Evolutionary conservation across 1,140 invertebrate genomes (phyloP), one percentile per base, ranked within the genome.

Genomic region (Zaprionus africanus): DNA sequence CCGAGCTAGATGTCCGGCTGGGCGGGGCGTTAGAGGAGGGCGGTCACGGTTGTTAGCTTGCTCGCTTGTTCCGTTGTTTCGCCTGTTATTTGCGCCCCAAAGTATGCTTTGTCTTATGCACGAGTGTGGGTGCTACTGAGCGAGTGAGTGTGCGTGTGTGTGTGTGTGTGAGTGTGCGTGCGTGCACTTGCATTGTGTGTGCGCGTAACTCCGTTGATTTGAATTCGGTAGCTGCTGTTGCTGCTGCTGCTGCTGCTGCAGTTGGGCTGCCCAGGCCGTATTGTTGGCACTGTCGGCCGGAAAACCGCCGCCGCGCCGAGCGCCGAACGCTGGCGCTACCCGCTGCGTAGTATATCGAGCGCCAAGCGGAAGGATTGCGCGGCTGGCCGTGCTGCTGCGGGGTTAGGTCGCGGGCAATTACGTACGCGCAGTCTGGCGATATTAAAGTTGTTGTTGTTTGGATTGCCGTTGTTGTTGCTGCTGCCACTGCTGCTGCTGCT

Each of bases 101-200:
- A 88, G 81, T 88, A 88, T 88, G 85, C 85, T 88, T 90, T 90
- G 85, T 85, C 85, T 88, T 88, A 53, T 58, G 38, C 51, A 57
- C 22, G 56, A 34, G 61, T 43, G 26, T 46, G 53, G 51, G 64
- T 43, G 22, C 28, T 22, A 22, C 22, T 22, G 22, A 22, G 38
- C 64, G 62, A 62, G 59, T 76, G 38, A 60, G 13, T 13, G 34
- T 22, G 26, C 15, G 36, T 26, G 22, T 11, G 26, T 34, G 15
- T 56, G 28, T 58, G 57, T 53, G 34, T 51, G 62, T 36, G 34
- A 58, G 64, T 22, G 46, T 57, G 73, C 54, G 65, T 19, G 38
- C 41, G 73, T 36, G 56, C 31, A 22, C 53, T 66, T 11, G n/a
- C 57, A 60, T 74, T 82, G 79, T 82, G 34, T 82, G 79, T 69